These are phyloP conservation scores for Scaptomyza pallida DNA, from an alignment of 1,140 invertebrate genomes.

Conservation along the genomic window DNA sequence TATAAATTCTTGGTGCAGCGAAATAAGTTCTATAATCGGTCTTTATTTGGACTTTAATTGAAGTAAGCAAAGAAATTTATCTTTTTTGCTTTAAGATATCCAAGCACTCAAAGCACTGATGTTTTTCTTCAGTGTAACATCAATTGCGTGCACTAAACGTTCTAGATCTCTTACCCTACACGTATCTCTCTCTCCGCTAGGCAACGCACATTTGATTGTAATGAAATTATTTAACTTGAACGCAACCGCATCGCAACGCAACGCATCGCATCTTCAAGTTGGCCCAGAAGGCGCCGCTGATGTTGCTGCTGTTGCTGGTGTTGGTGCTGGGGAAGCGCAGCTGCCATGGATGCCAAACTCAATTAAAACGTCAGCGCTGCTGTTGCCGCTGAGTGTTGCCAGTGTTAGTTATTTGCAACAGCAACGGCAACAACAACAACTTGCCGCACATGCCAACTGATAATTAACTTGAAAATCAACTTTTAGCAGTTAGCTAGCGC, in stretches of 20 bases:
- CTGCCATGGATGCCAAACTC: conserved; percentile 73
- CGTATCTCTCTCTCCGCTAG: background rate
- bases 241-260: conserved; percentile 45
- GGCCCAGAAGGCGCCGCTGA: conserved; percentile 4
- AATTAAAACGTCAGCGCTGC: conserved; percentile 74
- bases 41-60: too few species aligned
- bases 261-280: conserved; percentile 30
- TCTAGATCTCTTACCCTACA: too few species aligned
- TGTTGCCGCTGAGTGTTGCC: conserved; percentile 1
- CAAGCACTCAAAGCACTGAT: too few species aligned
- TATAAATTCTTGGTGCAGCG: too few species aligned
- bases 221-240: conserved; percentile 79
- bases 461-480: conserved; percentile 79
- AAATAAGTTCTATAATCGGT: too few species aligned
- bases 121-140: background rate
- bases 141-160: conserved; percentile 39
- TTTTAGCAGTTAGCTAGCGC: conserved; percentile 50
- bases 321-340: conserved; percentile 46
- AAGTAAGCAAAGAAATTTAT: too few species aligned
- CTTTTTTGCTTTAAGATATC: too few species aligned
- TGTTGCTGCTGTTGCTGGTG: too few species aligned
- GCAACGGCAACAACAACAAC: conserved; percentile 20
- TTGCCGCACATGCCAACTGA: conserved; percentile 74
- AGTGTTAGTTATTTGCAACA: conserved; percentile 42
- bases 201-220: conserved; percentile 63